Percentiles rank a stretch among this genome's conserved stretches.
Evolutionary conservation across 2,113 vertebrate genomes (phyloP).

Genomic region (Fukomys damarensis): DNA sequence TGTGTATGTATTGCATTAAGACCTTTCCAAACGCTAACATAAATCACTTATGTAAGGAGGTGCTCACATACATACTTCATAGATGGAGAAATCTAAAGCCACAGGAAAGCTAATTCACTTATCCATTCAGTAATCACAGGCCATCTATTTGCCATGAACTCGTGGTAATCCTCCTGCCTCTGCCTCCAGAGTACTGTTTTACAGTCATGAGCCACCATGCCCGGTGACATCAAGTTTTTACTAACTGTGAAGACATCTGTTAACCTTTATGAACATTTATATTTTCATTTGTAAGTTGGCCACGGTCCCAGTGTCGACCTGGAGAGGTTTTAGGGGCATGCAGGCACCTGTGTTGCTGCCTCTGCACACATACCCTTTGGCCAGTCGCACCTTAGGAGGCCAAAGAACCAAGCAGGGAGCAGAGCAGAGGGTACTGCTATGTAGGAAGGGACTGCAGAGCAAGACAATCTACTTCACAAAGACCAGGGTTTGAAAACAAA

Average conservation of each 20-base stretch:
- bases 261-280: background rate
- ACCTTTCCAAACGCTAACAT: background rate
- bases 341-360: background rate
- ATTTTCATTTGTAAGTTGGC: background rate
- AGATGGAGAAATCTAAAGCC: constrained; percentile 6
- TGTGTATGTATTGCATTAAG: background rate
- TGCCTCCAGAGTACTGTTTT: too few species aligned
- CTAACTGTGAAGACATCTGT: background rate
- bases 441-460: too few species aligned
- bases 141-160: background rate
- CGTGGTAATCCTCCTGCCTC: too few species aligned
- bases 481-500: background rate
- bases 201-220: too few species aligned
- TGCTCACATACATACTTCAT: background rate
- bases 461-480: background rate
- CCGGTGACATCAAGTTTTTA: background rate
- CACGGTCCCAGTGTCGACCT: background rate
- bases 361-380: background rate
- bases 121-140: background rate
- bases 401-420: background rate
- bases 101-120: background rate
- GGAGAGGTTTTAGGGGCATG: accelerated
- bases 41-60: background rate
- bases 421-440: accelerated
- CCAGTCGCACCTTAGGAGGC: background rate